Conservation (phyloP, 92 coral and sea anemone genomes). For the Umimayanthus chanpuru region DNA sequence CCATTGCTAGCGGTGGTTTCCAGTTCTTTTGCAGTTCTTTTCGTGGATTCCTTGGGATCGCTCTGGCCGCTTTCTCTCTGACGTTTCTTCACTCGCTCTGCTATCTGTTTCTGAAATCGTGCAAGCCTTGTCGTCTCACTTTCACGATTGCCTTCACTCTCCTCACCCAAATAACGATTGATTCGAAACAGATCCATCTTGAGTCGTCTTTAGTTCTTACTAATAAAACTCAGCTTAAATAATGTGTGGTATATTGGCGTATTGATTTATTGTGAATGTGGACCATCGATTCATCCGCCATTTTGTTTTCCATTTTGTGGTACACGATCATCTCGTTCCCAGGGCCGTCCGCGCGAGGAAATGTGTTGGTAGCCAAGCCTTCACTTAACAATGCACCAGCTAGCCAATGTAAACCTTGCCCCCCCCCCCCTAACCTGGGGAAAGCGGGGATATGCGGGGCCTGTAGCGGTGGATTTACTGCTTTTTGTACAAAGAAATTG, state of each 20-base stretch:
- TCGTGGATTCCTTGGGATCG: not conserved
- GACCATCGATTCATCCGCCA: slow-evolving; percentile 1
- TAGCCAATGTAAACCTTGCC: no score
- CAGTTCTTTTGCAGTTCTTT: not conserved
- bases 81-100: slow-evolving; percentile 26
- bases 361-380: no score
- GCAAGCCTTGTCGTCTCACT: slow-evolving; percentile 15
- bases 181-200: slow-evolving; percentile 84
- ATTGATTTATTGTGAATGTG: not conserved
- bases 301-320: no score
- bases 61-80: not conserved
- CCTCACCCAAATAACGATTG: slow-evolving; percentile 85
- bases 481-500: no score
- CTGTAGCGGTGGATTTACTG: no score
- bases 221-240: not conserved
- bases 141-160: slow-evolving; percentile 32
- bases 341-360: no score
- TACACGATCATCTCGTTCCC: no score
- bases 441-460: no score
- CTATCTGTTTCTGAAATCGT: slow-evolving; percentile 4
- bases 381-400: no score
- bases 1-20: slow-evolving; percentile 2
- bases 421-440: no score
- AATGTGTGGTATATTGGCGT: not conserved
- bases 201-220: not conserved